Conservation (phyloP, 2,888 invertebrate genomes). For the Escarpia spicata region DNA sequence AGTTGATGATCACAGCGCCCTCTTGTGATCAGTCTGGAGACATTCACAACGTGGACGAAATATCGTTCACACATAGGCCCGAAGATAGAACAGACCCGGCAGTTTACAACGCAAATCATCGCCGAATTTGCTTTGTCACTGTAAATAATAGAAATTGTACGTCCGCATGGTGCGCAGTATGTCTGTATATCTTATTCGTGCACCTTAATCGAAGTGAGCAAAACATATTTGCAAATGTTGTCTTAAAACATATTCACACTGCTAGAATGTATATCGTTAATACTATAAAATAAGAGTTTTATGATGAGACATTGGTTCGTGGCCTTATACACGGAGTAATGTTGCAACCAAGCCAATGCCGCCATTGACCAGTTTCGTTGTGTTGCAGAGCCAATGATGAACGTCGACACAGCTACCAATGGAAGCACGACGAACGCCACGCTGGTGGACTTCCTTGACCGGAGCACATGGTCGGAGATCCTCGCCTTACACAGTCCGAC, state of each 20-base stretch:
- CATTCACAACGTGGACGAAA: background rate
- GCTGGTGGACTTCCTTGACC: background rate
- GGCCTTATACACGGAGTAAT: background rate
- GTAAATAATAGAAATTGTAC: too few relatives aligned
- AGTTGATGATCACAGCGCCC: background rate
- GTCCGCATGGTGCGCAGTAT: too few relatives aligned
- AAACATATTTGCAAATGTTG: too few relatives aligned
- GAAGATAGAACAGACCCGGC: too few relatives aligned
- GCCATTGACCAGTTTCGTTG: background rate
- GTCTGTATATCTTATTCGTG: too few relatives aligned
- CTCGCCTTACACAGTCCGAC: background rate
- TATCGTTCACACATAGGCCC: background rate
- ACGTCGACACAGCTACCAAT: background rate
- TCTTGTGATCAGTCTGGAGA: background rate
- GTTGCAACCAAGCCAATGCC: background rate
- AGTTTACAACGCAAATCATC: too few relatives aligned
- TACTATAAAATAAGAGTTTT: background rate
- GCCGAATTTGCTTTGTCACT: too few relatives aligned
- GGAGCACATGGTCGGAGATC: background rate
- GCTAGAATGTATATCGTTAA: too few relatives aligned
- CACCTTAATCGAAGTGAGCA: too few relatives aligned
- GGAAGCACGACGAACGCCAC: background rate
- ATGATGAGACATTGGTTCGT: background rate
- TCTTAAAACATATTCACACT: too few relatives aligned
- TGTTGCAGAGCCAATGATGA: background rate